Conservation (phyloP, 2,888 invertebrate species). For the Philhelius pedissequus region DNA sequence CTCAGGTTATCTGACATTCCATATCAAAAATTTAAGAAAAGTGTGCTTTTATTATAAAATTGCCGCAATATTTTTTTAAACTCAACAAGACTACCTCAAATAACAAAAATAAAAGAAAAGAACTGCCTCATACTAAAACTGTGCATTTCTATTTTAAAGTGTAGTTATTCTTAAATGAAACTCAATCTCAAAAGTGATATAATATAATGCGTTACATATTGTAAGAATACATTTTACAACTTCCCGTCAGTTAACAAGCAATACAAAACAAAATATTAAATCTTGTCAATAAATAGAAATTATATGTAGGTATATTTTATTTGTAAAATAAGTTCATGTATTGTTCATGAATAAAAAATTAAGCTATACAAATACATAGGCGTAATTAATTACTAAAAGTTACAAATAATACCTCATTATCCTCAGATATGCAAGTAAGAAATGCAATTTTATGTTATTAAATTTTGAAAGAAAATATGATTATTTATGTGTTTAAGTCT, state of each 20-base stretch:
- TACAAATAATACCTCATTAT: constrained; percentile 66
- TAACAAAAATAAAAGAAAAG: constrained; percentile 23
- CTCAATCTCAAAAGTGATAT: constrained; percentile 52
- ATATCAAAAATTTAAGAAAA: constrained; percentile 23
- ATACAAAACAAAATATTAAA: constrained; percentile 27
- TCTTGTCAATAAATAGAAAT: constrained; percentile 51
- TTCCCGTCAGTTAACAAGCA: constrained; percentile 40
- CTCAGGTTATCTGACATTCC: constrained; percentile 65
- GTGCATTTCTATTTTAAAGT: constrained; percentile 47
- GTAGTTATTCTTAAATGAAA: constrained; percentile 28
- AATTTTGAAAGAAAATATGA: background rate
- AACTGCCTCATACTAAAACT: constrained; percentile 54
- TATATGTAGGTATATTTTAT: background rate
- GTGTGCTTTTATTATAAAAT: background rate
- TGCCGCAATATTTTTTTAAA: constrained; percentile 14
- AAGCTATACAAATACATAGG: background rate
- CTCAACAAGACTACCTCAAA: constrained; percentile 56
- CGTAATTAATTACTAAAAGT: constrained; percentile 44
- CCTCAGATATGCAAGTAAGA: constrained; percentile 57
- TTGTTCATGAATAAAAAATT: background rate
- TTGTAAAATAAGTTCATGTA: background rate
- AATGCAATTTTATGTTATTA: constrained; percentile 16
- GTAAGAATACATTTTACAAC: constrained; percentile 26
- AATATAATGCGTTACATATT: constrained; percentile 27
- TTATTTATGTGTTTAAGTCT: constrained; percentile 21